Evolutionary conservation across 1,140 invertebrate genomes (phyloP).

Genomic region (Dufourea novaeangliae): DNA sequence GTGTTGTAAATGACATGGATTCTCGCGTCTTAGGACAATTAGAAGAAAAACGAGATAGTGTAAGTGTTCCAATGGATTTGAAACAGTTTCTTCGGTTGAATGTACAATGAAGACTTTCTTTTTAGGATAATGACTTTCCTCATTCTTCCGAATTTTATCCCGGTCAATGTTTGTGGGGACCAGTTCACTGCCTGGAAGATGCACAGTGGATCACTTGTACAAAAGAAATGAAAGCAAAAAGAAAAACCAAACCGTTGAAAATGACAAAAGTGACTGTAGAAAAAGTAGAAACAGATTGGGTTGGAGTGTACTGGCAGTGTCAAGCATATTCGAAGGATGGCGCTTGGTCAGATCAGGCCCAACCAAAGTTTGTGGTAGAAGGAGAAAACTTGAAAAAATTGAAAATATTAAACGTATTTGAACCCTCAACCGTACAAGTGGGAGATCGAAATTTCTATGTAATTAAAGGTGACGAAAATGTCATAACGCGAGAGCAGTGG

Average conservation of each 20-base stretch:
- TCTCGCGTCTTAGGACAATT: slow-evolving; percentile 85
- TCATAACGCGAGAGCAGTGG: slow-evolving; percentile 84
- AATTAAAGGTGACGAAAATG: slow-evolving; percentile 83
- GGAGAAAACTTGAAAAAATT: slow-evolving; percentile 90
- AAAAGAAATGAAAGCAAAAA: slow-evolving; percentile 87
- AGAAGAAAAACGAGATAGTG: slow-evolving; percentile 83
- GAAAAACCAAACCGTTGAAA: slow-evolving; percentile 84
- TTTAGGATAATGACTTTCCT: slow-evolving; percentile 84
- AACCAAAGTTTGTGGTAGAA: slow-evolving; percentile 87
- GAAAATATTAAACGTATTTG: slow-evolving; percentile 91
- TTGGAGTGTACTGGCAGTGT: slow-evolving; percentile 92
- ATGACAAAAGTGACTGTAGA: slow-evolving; percentile 84
- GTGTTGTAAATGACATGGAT: slow-evolving; percentile 86
- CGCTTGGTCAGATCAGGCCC: slow-evolving; percentile 82
- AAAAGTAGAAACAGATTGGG: slow-evolving; percentile 84
- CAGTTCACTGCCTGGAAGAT: slow-evolving; percentile 86
- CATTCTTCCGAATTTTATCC: slow-evolving; percentile 87
- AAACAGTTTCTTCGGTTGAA: not conserved
- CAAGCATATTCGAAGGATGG: slow-evolving; percentile 86
- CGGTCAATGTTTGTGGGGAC: slow-evolving; percentile 89
- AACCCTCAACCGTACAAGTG: slow-evolving; percentile 93
- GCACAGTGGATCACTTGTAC: slow-evolving; percentile 90
- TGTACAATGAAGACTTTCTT: slow-evolving; percentile 42
- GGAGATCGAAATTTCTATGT: slow-evolving; percentile 90
- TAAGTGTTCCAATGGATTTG: slow-evolving; percentile 68